Evolutionary conservation across 2,888 invertebrate genomes (phyloP).

Genomic region (Cryptus viduatorius): DNA sequence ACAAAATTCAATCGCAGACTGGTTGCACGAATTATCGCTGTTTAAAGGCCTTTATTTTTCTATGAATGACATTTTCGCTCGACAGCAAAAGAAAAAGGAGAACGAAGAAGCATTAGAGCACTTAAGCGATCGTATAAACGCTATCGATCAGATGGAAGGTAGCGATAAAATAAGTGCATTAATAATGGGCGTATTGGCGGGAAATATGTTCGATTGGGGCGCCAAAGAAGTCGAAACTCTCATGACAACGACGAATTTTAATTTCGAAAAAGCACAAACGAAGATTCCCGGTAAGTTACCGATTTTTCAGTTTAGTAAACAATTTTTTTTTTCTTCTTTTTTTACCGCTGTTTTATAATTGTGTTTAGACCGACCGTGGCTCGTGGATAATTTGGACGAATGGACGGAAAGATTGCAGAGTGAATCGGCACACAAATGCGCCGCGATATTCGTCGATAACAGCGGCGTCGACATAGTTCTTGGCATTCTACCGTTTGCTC

Average conservation of each 20-base stretch:
- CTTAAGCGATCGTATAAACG: slow-evolving; percentile 89
- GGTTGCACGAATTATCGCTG: background rate
- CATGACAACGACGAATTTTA: slow-evolving; percentile 92
- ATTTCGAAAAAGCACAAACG: slow-evolving; percentile 92
- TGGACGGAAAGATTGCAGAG: slow-evolving; percentile 91
- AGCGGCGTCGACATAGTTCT: slow-evolving; percentile 97
- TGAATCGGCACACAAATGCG: slow-evolving; percentile 92
- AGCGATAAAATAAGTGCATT: slow-evolving; percentile 84
- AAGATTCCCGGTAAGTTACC: slow-evolving; percentile 89
- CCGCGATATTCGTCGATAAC: slow-evolving; percentile 97
- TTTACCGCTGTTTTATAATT: slow-evolving; percentile 37
- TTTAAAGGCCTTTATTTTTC: slow-evolving; percentile 2
- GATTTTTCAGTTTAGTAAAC: background rate
- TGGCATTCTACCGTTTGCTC: slow-evolving; percentile 95
- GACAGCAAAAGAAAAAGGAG: slow-evolving; percentile 94
- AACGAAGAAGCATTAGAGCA: slow-evolving; percentile 92
- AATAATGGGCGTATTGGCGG: slow-evolving; percentile 88
- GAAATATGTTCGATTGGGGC: slow-evolving; percentile 99
- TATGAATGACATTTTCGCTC: slow-evolving; percentile 81
- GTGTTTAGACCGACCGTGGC: slow-evolving; percentile 92
- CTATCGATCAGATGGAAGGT: slow-evolving; percentile 89
- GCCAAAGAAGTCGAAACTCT: slow-evolving; percentile 95
- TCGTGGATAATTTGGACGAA: slow-evolving; percentile 93
- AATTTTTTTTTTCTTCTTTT: slow-evolving; percentile 3
- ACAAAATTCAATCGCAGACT: background rate